Conservation (phyloP, 2,888 invertebrate genomes). For the Drosophila vallismaia region DNA sequence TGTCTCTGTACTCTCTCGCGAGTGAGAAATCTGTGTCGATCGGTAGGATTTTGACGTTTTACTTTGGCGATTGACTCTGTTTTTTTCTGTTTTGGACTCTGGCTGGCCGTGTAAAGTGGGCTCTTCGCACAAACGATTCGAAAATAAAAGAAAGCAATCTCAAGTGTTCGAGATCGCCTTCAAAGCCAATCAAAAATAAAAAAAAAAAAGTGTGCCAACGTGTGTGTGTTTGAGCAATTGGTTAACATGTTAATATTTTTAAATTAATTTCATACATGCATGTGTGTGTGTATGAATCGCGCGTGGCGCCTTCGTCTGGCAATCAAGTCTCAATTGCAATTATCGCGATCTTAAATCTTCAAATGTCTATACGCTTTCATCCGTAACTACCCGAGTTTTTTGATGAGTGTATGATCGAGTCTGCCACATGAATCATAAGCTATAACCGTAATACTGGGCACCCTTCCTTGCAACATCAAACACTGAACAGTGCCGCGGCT, state of each 20-base stretch:
- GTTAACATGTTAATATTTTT: slow-evolving; percentile 24
- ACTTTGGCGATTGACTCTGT: not conserved
- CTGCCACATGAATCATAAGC: slow-evolving; percentile 11
- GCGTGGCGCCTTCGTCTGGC: slow-evolving; percentile 21
- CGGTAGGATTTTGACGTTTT: slow-evolving; percentile 12
- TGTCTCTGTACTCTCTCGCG: slow-evolving; percentile 1
- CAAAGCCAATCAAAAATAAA: slow-evolving; percentile 2
- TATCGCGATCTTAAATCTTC: slow-evolving; percentile 12
- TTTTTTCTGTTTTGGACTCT: not conserved
- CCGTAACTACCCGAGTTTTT: slow-evolving; percentile 1
- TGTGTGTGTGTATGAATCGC: not conserved
- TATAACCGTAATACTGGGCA: not conserved
- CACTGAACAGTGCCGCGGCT: not conserved
- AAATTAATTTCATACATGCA: slow-evolving; percentile 20
- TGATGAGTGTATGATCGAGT: not conserved
- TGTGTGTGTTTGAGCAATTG: slow-evolving; percentile 15
- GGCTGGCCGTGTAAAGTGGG: not conserved
- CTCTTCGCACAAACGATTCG: slow-evolving; percentile 21
- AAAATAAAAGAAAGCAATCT: not conserved
- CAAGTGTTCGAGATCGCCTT: slow-evolving; percentile 24
- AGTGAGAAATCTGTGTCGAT: slow-evolving; percentile 26
- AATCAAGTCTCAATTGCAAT: slow-evolving; percentile 17
- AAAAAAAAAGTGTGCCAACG: slow-evolving; percentile 6
- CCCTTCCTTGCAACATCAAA: not conserved
- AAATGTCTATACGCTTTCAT: not conserved